phyloP scores from a whole-genome alignment of 2,797 vertebrate species.

The Galago senegalensis region DNA sequence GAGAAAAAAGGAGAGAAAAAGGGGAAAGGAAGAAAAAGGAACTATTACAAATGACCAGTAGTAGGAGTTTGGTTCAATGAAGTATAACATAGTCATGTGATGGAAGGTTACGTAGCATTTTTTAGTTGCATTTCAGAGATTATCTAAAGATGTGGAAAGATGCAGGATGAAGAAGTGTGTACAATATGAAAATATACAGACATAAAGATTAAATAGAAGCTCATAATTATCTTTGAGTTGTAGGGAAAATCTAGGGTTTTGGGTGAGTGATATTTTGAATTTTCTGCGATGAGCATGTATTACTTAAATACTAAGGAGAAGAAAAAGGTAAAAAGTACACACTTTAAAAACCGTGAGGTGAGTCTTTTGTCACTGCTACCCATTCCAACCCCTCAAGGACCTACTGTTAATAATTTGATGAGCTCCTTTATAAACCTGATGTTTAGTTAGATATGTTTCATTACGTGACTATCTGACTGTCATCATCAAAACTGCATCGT shows the following conservation, averaged over 20 bases:
- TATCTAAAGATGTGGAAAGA: neutral
- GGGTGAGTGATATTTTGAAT: neutral
- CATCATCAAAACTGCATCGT: neutral
- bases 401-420: neutral
- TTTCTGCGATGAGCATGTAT: neutral
- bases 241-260: neutral
- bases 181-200: neutral
- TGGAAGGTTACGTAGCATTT: neutral
- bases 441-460: neutral
- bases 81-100: neutral
- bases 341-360: neutral
- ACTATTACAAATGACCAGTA: neutral
- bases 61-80: neutral
- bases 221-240: neutral
- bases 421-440: neutral
- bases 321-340: neutral
- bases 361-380: neutral
- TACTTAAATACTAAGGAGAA: neutral
- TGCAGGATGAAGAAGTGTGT: neutral
- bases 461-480: neutral
- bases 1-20: rapidly evolving
- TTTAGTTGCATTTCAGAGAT: neutral
- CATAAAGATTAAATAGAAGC: neutral
- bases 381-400: rapidly evolving
- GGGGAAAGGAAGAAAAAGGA: neutral